These are phyloP conservation scores for Melieria crassipennis DNA, from an alignment of 2,888 invertebrate genomes.

Conservation along the genomic window DNA sequence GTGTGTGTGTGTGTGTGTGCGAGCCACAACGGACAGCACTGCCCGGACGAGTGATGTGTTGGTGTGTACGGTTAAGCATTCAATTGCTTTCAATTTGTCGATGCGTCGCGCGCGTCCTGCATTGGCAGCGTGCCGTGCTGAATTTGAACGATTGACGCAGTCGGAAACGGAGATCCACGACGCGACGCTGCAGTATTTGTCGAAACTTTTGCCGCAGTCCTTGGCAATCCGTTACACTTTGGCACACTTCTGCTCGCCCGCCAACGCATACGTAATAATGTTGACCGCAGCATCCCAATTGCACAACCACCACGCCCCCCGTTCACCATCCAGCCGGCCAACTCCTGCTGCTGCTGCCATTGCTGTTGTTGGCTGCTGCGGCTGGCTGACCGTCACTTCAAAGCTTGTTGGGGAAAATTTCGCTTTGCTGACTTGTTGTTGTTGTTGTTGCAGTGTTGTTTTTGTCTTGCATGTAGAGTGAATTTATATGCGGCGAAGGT, in stretches of 20 bases:
- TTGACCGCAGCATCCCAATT: neutral
- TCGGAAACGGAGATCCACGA: neutral
- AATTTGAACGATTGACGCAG: constrained; percentile 33
- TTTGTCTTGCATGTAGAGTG: neutral
- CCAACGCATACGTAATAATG: neutral
- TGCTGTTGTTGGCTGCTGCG: neutral
- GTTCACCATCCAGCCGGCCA: neutral
- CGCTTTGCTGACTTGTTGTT: neutral
- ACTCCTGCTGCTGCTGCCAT: neutral
- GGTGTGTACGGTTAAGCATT: constrained; percentile 47
- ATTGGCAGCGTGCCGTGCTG: constrained; percentile 26
- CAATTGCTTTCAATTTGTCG: constrained; percentile 55
- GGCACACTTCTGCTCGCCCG: neutral
- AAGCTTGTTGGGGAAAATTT: neutral
- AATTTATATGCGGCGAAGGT: constrained; percentile 37
- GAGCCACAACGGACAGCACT: neutral
- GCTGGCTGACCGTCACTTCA: neutral
- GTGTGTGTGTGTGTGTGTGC: neutral
- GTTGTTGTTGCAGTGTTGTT: neutral
- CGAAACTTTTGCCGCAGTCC: constrained; percentile 7
- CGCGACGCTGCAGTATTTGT: neutral
- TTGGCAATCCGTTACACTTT: neutral
- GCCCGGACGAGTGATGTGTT: neutral
- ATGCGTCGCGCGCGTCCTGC: constrained; percentile 42
- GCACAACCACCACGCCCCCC: neutral